phyloP scores from a whole-genome alignment of 2,797 vertebrate species.

The Acrocephalus scirpaceus region DNA sequence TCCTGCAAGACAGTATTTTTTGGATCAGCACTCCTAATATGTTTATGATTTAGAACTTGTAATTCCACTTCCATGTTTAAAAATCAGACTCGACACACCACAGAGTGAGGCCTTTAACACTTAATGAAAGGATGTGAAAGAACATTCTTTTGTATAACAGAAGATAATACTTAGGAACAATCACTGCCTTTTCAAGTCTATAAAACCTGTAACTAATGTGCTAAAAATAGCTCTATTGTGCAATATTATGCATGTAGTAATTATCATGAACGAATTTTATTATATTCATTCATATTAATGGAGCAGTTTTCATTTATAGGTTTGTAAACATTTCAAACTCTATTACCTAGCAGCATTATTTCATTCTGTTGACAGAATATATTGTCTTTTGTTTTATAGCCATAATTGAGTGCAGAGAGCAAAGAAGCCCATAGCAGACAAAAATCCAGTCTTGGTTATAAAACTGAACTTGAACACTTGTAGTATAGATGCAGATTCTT shows the following conservation, averaged over 20 bases:
- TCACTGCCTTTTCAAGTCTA: conserved; percentile 35
- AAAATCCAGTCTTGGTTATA: conserved; percentile 22
- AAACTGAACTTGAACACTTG: not conserved
- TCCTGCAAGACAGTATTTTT: not conserved
- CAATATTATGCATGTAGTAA: conserved; percentile 60
- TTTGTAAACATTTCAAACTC: conserved; percentile 77
- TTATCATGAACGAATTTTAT: conserved; percentile 72
- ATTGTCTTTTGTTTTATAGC: conserved; percentile 65
- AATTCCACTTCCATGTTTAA: not conserved
- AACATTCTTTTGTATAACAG: conserved; percentile 10
- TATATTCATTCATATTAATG: conserved; percentile 73
- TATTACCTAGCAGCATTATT: conserved; percentile 69
- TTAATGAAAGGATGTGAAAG: conserved; percentile 30
- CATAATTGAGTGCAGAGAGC: conserved; percentile 23
- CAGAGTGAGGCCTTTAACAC: not conserved
- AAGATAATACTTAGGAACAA: conserved; percentile 42
- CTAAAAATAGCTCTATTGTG: conserved; percentile 66
- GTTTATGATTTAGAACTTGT: not conserved
- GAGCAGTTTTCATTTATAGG: conserved; percentile 67
- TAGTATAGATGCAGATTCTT: not conserved
- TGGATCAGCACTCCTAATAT: not conserved
- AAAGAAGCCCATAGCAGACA: conserved; percentile 2
- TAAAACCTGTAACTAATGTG: conserved; percentile 54
- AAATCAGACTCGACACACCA: not conserved
- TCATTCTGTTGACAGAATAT: conserved; percentile 66